phyloP scores from a whole-genome alignment of 2,113 vertebrate genomes.

The Rana temporaria region DNA sequence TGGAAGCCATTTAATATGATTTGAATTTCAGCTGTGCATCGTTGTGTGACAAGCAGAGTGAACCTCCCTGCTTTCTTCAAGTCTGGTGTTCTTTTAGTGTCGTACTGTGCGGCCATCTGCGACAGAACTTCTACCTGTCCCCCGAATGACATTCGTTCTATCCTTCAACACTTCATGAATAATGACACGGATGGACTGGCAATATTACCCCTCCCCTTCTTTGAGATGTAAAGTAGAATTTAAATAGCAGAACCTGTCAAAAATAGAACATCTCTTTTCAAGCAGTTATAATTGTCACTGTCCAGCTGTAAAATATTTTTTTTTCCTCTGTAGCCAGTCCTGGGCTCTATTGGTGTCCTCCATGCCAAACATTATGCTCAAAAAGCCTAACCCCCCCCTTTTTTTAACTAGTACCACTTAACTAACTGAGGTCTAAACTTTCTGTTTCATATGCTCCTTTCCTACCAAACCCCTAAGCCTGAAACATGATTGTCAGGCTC shows the following conservation, averaged over 20 bases:
- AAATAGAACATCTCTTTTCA: no score
- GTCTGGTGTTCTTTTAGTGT: constrained; percentile 56
- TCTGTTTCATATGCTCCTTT: no score
- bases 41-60: constrained; percentile 57
- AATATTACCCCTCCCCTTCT: constrained; percentile 7
- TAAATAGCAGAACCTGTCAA: not conserved
- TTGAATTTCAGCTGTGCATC: constrained; percentile 61
- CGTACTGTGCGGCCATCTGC: constrained; percentile 62
- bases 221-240: not conserved
- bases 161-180: constrained; percentile 47
- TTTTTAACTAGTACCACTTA: no score
- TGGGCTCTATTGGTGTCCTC: no score
- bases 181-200: constrained; percentile 44
- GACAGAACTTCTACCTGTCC: constrained; percentile 61
- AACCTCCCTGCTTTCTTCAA: constrained; percentile 56
- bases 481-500: no score
- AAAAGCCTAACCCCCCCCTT: no score
- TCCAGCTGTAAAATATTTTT: no score
- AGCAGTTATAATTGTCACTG: no score
- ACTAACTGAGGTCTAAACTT: no score
- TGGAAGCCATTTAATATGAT: constrained; percentile 61
- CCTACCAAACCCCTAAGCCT: no score
- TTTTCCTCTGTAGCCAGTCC: no score
- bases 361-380: no score
- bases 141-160: constrained; percentile 52